phyloP scores from a whole-genome alignment of 2,113 vertebrate genomes.

The Solea senegalensis region DNA sequence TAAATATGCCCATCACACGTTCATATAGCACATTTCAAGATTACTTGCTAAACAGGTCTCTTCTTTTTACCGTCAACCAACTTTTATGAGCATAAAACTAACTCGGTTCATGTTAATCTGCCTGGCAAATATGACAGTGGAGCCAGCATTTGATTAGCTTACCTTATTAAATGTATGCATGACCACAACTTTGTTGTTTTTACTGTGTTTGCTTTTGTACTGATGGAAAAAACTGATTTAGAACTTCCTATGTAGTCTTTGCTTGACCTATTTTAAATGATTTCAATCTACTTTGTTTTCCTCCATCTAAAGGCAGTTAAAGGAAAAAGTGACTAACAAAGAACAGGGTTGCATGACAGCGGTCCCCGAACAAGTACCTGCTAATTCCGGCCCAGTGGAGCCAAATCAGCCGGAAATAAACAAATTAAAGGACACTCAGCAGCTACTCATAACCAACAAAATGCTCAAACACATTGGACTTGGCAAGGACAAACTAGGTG shows the following conservation, averaged over 20 bases:
- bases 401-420: constrained; percentile 28
- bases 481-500: constrained; percentile 8
- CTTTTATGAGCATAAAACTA: too few relatives aligned
- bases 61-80: too few relatives aligned
- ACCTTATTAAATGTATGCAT: too few relatives aligned
- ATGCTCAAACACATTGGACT: constrained; percentile 16
- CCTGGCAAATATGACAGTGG: too few relatives aligned
- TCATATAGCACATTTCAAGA: too few relatives aligned
- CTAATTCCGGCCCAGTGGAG: constrained; percentile 7
- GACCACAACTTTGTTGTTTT: too few relatives aligned
- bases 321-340: constrained; percentile 2
- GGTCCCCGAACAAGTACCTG: not conserved
- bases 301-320: constrained; percentile 22
- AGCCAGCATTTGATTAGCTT: too few relatives aligned
- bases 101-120: too few relatives aligned
- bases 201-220: too few relatives aligned
- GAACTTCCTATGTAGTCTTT: not conserved
- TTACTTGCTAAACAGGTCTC: too few relatives aligned
- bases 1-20: too few relatives aligned
- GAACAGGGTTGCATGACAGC: constrained; percentile 25
- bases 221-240: not conserved
- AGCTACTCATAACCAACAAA: constrained; percentile 8
- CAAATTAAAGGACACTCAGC: constrained; percentile 13
- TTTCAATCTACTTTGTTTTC: not conserved
- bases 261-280: not conserved